Evolutionary conservation across 2,797 vertebrate species (phyloP).

Genomic region (Tympanoctomys barrerae): DNA sequence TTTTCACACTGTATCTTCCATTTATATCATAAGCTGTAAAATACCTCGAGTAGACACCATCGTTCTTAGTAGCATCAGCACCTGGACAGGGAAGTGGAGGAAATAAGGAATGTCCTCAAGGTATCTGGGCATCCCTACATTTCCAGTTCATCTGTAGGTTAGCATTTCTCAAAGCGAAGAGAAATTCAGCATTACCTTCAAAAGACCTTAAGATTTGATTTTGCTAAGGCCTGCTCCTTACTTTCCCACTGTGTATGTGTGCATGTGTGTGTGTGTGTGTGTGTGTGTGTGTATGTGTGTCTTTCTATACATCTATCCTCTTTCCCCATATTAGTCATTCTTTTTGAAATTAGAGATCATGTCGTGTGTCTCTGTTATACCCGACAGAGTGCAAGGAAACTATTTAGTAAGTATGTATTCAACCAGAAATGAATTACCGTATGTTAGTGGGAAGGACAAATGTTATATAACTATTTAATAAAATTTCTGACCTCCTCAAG

Average conservation of each 20-base stretch:
- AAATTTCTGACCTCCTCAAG: not conserved
- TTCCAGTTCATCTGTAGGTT: not conserved
- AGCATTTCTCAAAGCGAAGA: conserved; percentile 25
- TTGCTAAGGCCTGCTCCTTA: not conserved
- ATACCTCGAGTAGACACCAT: conserved; percentile 87
- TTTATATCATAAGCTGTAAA: conserved; percentile 78
- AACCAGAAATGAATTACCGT: not conserved
- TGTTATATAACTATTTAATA: not conserved
- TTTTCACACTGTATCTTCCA: conserved; percentile 85
- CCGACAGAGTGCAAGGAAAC: not conserved
- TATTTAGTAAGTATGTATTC: not conserved
- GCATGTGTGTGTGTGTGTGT: too few relatives aligned
- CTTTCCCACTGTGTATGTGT: not conserved
- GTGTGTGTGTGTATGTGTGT: not conserved
- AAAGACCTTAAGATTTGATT: conserved; percentile 33
- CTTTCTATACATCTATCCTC: not conserved
- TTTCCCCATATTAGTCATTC: conserved; percentile 1
- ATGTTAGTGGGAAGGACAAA: not conserved
- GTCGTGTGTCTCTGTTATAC: not conserved
- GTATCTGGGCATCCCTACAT: not conserved
- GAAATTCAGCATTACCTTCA: conserved; percentile 32
- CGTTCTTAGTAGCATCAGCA: conserved; percentile 82
- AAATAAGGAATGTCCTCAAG: conserved; percentile 57
- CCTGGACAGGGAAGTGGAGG: conserved; percentile 73
- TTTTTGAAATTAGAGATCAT: conserved; percentile 42